phyloP scores from a whole-genome alignment of 2,113 vertebrate species.

The Peromyscus californicus region DNA sequence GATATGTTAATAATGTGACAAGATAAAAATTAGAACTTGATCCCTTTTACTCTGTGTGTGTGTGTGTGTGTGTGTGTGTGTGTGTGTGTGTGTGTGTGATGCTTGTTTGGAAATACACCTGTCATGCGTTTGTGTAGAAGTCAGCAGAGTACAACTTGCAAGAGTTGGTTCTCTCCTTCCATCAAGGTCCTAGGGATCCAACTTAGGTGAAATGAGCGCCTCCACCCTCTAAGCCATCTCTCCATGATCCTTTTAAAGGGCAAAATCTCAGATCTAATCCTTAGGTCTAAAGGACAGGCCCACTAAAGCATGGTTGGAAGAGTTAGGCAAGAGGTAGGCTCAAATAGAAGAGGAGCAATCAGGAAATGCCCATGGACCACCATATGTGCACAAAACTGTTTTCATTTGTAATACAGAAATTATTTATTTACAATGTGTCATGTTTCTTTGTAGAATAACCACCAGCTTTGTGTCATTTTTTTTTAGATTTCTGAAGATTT shows the following conservation, averaged over 20 bases:
- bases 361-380: constrained; percentile 58
- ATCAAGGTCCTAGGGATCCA: not conserved
- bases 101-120: not conserved
- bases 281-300: constrained; percentile 26
- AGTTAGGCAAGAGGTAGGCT: not conserved
- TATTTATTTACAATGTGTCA: constrained; percentile 60
- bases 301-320: constrained; percentile 46
- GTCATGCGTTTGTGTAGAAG: not conserved
- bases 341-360: not conserved
- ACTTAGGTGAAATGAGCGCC: not conserved
- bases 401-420: constrained; percentile 62
- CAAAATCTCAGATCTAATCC: not conserved
- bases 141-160: not conserved
- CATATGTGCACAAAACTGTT: constrained; percentile 16
- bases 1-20: not conserved
- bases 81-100: not conserved
- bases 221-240: not conserved
- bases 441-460: constrained; percentile 79
- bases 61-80: not conserved
- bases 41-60: not conserved
- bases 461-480: constrained; percentile 71
- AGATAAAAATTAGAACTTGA: constrained; percentile 38
- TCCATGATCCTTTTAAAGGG: constrained; percentile 30
- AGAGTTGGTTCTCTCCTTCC: not conserved
- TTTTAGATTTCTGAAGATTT: constrained; percentile 19